Evolutionary conservation across 1,140 invertebrate species (phyloP), one percentile per base, ranked within the genome.

Genomic region (Thrips palmi): DNA sequence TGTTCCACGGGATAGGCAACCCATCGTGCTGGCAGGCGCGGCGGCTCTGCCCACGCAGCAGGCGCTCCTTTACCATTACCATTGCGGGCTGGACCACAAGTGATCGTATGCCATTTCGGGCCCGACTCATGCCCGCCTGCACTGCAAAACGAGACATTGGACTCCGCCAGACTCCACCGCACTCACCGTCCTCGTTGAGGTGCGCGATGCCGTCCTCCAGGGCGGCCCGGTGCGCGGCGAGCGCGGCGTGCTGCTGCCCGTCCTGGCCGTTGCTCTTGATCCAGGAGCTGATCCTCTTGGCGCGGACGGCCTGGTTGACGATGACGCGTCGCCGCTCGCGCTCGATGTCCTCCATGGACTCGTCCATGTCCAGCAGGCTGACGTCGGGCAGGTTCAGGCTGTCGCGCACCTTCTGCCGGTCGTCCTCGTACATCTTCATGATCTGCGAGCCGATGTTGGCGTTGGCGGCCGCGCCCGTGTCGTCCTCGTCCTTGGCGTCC

Each of bases 261-360:
- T 12, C 12, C 23, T 14, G 10, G n/a, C 4, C n/a, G 6, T 41
- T 28, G 40, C 41, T 37, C 40, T 43, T 43, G 30, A 51, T 49
- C 49, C 49, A 51, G 7, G 46, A 47, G 27, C 45, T 41, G 18
- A 48, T 49, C 28, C 40, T 45, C 44, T 51, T 51, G n/a, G 43
- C 43, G 11, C 47, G 44, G 2, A 51, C 49, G 4, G 43, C 43
- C 45, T 48, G 47, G 28, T 48, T 49, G 22, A 45, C 47, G 11
- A 51, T 49, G 6, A 51, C 44, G 15, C 45, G 41, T 14, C 42
- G 29, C 14, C 49, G 25, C 27, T 49, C 48, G 20, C 39, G 30
- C 33, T 49, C 41, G 24, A 50, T 42, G 28, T 47, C 47, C 24
- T 49, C 39, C 5, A 50, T 29, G 6, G 47, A 42, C 22, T 48